Conservation (phyloP, 2,797 vertebrate genomes). For the Crypturellus tataupa region DNA sequence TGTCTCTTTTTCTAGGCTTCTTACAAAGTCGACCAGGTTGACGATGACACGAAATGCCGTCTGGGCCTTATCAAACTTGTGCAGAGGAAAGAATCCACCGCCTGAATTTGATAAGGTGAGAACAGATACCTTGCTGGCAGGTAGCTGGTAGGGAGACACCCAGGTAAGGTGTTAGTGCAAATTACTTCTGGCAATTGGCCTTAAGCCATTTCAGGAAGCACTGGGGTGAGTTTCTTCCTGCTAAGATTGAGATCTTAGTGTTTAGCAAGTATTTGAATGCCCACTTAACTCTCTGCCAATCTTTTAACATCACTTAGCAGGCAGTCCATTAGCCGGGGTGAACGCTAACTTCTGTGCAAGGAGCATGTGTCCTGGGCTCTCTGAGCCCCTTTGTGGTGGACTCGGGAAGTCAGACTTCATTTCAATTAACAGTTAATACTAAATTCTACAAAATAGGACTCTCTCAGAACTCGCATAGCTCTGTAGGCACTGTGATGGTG, state of each 20-base stretch:
- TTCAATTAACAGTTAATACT: neutral
- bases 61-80: conserved; percentile 98
- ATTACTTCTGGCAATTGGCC: neutral
- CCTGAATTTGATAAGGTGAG: conserved; percentile 96
- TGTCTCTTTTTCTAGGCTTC: conserved; percentile 85
- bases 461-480: neutral
- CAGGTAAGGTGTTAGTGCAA: neutral
- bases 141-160: neutral
- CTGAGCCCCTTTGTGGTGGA: neutral
- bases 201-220: neutral
- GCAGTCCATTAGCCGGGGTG: neutral
- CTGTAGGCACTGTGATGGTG: neutral
- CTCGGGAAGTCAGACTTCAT: neutral
- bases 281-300: neutral
- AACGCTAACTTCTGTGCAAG: neutral
- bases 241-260: neutral
- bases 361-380: neutral
- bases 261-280: neutral
- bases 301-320: neutral
- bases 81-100: conserved; percentile 97
- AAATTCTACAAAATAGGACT: neutral
- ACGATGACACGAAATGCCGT: conserved; percentile 99
- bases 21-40: conserved; percentile 95
- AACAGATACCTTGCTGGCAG: neutral
- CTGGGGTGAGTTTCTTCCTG: neutral